Conservation (phyloP, 1,140 invertebrate species). For the Psix sp. region DNA sequence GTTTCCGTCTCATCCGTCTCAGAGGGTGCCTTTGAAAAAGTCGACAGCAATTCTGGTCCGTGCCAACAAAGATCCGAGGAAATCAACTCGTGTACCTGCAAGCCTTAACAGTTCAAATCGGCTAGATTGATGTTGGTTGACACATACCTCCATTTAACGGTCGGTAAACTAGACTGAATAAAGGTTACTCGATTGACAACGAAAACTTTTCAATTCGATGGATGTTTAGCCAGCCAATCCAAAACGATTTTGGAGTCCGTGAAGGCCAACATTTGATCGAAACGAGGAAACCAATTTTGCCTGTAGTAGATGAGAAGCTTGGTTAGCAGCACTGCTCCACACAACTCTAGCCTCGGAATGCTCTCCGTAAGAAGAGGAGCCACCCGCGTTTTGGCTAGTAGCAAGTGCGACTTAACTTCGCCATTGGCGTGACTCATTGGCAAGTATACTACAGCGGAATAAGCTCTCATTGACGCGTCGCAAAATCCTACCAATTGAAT, state of each 20-base stretch:
- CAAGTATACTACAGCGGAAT: background rate
- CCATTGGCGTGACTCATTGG: background rate
- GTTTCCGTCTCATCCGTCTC: too few species aligned
- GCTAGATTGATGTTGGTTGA: slow-evolving; percentile 19
- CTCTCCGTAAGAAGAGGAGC: slow-evolving; percentile 63
- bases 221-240: slow-evolving; percentile 14
- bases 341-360: slow-evolving; percentile 61
- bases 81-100: too few species aligned
- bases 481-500: background rate
- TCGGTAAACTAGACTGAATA: slow-evolving; percentile 12
- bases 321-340: slow-evolving; percentile 19
- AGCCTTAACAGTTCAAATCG: slow-evolving; percentile 20
- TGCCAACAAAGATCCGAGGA: too few species aligned
- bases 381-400: slow-evolving; percentile 61
- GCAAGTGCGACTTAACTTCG: background rate
- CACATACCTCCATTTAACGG: slow-evolving; percentile 13
- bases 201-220: slow-evolving; percentile 24
- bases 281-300: background rate
- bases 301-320: background rate
- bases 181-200: slow-evolving; percentile 18
- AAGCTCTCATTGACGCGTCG: background rate
- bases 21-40: too few species aligned
- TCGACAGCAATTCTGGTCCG: too few species aligned
- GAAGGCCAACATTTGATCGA: background rate
- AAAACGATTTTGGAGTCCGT: slow-evolving; percentile 17